Conservation (phyloP, 1,140 invertebrate genomes). For the Lepidurus apus region DNA sequence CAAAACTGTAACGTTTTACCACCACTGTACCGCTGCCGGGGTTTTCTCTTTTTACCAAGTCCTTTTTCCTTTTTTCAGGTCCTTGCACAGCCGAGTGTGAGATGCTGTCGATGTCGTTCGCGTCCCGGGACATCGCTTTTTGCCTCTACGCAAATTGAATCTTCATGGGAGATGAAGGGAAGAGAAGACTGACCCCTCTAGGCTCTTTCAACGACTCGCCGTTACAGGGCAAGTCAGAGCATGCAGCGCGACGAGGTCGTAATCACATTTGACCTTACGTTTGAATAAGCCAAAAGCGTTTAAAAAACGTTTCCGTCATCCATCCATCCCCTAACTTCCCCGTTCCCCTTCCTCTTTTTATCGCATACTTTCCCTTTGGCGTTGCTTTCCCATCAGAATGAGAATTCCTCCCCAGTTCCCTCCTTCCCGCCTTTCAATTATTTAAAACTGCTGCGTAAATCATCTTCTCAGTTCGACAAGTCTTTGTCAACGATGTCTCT, state of each 20-base stretch:
- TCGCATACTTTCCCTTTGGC: not conserved
- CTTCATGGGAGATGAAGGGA: conserved; percentile 17
- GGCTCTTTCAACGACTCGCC: not conserved
- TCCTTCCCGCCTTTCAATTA: not conserved
- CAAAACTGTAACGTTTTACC: conserved; percentile 10
- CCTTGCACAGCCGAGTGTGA: not conserved
- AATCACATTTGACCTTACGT: conserved; percentile 22
- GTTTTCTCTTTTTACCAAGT: not conserved
- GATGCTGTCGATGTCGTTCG: not conserved
- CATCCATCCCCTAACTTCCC: not conserved
- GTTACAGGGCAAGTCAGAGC: not conserved
- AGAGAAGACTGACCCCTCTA: conserved; percentile 9
- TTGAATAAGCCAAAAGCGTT: conserved; percentile 14
- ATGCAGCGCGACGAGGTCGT: conserved; percentile 4
- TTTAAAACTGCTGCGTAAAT: not conserved
- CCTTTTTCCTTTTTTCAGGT: no score
- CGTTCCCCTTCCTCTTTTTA: not conserved
- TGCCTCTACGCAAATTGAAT: conserved; percentile 13
- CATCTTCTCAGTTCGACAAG: not conserved
- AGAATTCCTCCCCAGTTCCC: not conserved
- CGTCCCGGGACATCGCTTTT: conserved; percentile 17
- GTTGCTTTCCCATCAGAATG: no score
- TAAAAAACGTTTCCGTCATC: conserved; percentile 18
- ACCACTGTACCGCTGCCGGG: not conserved
- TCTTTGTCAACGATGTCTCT: not conserved